Percentiles rank a stretch among this genome's conserved stretches.
phyloP scores from a whole-genome alignment of 2,113 vertebrate species.

The Cochlearius cochlearius region DNA sequence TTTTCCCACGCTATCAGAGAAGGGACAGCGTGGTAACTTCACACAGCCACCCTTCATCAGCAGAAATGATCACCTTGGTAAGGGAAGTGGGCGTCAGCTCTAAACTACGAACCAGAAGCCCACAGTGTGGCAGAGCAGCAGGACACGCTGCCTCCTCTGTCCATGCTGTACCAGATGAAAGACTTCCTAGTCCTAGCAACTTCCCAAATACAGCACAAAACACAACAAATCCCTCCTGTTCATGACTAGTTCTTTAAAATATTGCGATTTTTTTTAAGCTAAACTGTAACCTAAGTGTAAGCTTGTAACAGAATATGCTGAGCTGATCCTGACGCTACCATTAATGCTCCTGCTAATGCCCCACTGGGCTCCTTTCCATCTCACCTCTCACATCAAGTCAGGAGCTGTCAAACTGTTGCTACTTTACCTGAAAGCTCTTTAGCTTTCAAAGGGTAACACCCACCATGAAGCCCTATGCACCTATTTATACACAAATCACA shows the following conservation, averaged over 20 bases:
- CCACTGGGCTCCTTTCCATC: neutral
- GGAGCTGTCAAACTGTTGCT: neutral
- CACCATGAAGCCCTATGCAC: neutral
- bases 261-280: neutral
- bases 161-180: neutral
- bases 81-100: neutral
- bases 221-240: neutral
- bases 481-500: neutral
- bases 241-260: neutral
- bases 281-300: neutral
- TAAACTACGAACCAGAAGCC: neutral
- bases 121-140: neutral
- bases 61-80: neutral
- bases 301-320: neutral
- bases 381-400: neutral
- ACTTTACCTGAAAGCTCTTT: neutral
- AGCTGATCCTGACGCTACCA: neutral
- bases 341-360: neutral
- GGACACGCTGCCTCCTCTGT: neutral
- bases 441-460: neutral
- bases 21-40: neutral
- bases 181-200: neutral
- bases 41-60: neutral
- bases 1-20: neutral
- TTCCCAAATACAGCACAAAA: neutral